Evolutionary conservation across 92 coral and sea anemone species (phyloP).

Genomic region (Virgularia gustaviana): DNA sequence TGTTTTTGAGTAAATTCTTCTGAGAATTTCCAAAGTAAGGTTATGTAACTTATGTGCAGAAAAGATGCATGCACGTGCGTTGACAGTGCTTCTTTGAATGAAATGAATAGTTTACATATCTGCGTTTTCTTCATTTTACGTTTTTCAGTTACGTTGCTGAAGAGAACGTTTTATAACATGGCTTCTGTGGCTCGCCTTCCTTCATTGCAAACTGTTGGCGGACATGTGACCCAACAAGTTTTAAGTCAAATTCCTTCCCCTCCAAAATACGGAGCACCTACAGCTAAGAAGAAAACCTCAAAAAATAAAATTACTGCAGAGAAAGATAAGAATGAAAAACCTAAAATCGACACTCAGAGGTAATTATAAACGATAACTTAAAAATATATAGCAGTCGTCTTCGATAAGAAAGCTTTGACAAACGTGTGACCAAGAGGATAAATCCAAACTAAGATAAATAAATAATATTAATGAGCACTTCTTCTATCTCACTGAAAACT

Average conservation of each 20-base stretch:
- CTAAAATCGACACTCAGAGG: slow-evolving; percentile 93
- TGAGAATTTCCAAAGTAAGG: too few species aligned
- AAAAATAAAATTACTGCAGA: slow-evolving; percentile 29
- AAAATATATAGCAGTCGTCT: too few species aligned
- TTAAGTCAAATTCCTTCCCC: slow-evolving; percentile 85
- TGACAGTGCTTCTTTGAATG: slow-evolving; percentile 33
- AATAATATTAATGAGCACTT: too few species aligned
- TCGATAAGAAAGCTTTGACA: too few species aligned
- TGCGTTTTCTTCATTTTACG: neutral
- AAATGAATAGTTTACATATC: too few species aligned
- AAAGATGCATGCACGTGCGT: slow-evolving; percentile 20
- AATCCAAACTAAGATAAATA: too few species aligned
- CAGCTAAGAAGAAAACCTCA: slow-evolving; percentile 15
- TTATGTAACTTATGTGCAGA: too few species aligned
- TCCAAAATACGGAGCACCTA: slow-evolving; percentile 38
- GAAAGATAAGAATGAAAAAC: slow-evolving; percentile 39
- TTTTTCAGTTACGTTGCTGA: neutral
- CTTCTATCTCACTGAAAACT: too few species aligned
- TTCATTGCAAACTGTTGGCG: slow-evolving; percentile 88
- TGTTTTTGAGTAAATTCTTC: too few species aligned
- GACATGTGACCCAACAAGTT: slow-evolving; percentile 96
- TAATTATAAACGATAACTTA: too few species aligned
- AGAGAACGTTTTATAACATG: slow-evolving; percentile 44
- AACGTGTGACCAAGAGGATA: too few species aligned
- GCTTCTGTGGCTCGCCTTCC: slow-evolving; percentile 66